Evolutionary conservation across 2,888 invertebrate species (phyloP), one percentile per base, ranked within the genome.

Genomic region (Nowickia ferox): DNA sequence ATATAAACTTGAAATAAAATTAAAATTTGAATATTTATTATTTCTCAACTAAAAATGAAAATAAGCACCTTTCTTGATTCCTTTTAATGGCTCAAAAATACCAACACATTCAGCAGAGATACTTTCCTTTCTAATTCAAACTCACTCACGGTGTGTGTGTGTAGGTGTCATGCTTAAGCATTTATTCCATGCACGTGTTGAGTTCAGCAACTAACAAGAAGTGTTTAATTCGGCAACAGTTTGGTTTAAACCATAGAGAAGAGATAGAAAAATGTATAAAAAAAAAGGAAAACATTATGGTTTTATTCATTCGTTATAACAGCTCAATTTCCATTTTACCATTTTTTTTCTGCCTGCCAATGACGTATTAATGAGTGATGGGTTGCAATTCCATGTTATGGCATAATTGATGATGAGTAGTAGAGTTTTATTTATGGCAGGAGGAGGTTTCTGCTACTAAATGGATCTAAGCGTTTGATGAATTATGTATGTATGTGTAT

Each of bases 371-470:
- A 66, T 80, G 57, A 66, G 57, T 42, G 74, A 81, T 61, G 51
- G 68, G 59, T 17, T 55, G 22, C 19, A 57, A 84, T 71, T 72
- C 71, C 79, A 72, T 79, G 79, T 76, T 38, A 17, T 72, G 63
- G 66, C 74, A 83, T 86, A 83, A 83, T 86, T 83, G 71, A 86
- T 86, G 69, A 46, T 86, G 82, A 71, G 75, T 68, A 71, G 75
- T 68, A 76, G n/a, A 55, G 48, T 63, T 71, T 69, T 75, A 74
- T 68, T 72, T 48, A 11, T 71, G 44, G 44, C 69, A 75, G 69
- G 6, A 51, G 65, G 57, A 22, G 42, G 48, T 59, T 68, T 65
- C 22, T 46, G 72, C 61, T 46, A 72, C 61, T 76, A 66, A 71
- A 72, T 55, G 38, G 22, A 66, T 79, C 40, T 72, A 17, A 19